These are phyloP conservation scores for Spea bombifrons DNA, from an alignment of 2,113 vertebrate genomes.

Conservation along the genomic window DNA sequence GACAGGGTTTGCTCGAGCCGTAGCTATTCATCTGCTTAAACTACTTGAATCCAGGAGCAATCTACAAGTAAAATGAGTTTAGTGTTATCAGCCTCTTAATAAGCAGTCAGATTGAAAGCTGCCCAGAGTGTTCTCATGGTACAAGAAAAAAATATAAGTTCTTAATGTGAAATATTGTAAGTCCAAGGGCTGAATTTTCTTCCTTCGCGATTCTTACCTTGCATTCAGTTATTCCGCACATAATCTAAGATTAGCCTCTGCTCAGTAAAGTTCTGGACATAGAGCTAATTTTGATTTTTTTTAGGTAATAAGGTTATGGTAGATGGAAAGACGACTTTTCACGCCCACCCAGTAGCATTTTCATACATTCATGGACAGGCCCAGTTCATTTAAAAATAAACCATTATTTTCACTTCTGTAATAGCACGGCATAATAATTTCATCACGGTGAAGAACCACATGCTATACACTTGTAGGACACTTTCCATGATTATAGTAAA, in stretches of 20 bases:
- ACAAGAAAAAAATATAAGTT: constrained; percentile 30
- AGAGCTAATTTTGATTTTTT: constrained; percentile 8
- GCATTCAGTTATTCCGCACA: neutral
- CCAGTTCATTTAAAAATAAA: no score
- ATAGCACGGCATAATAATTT: no score
- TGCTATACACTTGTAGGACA: no score
- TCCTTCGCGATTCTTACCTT: neutral
- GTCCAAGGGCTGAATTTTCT: constrained; percentile 20
- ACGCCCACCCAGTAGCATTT: no score
- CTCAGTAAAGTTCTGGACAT: constrained; percentile 11
- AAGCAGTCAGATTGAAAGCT: constrained; percentile 41
- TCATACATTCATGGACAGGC: no score
- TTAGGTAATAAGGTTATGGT: no score
- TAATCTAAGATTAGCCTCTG: constrained; percentile 28
- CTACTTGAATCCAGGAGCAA: constrained; percentile 36
- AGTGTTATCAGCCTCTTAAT: constrained; percentile 45
- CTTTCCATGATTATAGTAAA: no score
- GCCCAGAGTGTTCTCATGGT: constrained; percentile 23
- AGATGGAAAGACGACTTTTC: no score
- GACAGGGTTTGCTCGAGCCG: constrained; percentile 37
- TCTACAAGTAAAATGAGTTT: constrained; percentile 48
- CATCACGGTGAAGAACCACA: no score
- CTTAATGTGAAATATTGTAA: constrained; percentile 30
- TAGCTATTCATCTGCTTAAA: constrained; percentile 47
- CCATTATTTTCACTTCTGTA: no score